Conservation (phyloP, 1,140 invertebrate genomes). For the Zeugodacus cucurbitae region DNA sequence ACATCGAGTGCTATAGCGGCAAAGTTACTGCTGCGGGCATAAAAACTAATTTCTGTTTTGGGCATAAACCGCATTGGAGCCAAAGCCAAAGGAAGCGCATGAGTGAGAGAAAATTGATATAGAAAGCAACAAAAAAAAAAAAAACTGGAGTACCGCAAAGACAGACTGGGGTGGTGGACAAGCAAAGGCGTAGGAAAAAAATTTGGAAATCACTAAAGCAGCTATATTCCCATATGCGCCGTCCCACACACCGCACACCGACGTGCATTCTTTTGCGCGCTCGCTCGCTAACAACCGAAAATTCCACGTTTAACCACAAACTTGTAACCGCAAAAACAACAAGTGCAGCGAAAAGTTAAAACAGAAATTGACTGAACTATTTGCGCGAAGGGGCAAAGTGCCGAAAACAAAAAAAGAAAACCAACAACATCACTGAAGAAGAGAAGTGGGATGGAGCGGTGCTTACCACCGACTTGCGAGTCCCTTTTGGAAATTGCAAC, state of each 20-base stretch:
- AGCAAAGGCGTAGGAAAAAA: neutral
- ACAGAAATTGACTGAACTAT: conserved; percentile 35
- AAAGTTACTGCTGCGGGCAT: neutral
- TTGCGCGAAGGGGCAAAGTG: neutral
- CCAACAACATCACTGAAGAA: neutral
- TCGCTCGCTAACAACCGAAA: conserved; percentile 6
- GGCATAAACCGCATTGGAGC: conserved; percentile 24
- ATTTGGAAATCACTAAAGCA: neutral
- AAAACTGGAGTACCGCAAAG: neutral
- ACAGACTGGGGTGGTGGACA: neutral
- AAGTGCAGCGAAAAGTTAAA: conserved; percentile 4
- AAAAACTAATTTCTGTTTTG: conserved; percentile 32
- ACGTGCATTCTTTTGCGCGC: neutral
- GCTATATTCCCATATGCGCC: neutral
- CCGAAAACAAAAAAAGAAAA: neutral
- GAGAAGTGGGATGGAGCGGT: neutral
- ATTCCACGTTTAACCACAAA: conserved; percentile 10
- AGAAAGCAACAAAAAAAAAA: neutral
- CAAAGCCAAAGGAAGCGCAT: neutral
- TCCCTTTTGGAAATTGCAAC: neutral
- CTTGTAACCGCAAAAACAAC: conserved; percentile 24
- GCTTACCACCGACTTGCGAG: neutral
- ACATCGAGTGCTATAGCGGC: neutral
- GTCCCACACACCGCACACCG: neutral
- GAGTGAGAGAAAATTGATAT: neutral